Percentiles rank a stretch among this genome's conserved stretches.
Evolutionary conservation across 2,888 invertebrate species (phyloP).

Genomic region (Drosophila sordidula): DNA sequence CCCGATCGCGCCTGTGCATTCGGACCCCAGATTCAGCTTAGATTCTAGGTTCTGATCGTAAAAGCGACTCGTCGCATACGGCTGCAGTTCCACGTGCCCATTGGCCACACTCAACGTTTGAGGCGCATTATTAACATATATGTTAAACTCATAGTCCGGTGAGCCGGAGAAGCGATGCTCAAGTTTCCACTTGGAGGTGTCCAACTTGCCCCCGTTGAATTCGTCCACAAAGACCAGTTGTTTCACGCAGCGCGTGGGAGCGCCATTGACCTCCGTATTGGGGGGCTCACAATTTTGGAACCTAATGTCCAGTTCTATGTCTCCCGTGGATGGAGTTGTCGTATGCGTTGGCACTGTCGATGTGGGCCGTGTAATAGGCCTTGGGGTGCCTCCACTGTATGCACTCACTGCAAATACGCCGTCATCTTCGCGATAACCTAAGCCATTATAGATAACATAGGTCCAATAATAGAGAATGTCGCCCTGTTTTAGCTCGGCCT

Average conservation of each 20-base stretch:
- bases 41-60: slow-evolving; percentile 39
- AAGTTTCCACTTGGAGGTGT: slow-evolving; percentile 72
- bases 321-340: slow-evolving; percentile 12
- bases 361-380: neutral
- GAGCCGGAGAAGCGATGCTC: slow-evolving; percentile 78
- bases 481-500: slow-evolving; percentile 87
- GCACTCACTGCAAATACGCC: slow-evolving; percentile 74
- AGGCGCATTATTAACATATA: slow-evolving; percentile 50
- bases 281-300: slow-evolving; percentile 37
- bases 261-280: slow-evolving; percentile 65
- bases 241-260: slow-evolving; percentile 66
- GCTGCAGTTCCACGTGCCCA: slow-evolving; percentile 69
- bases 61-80: slow-evolving; percentile 59
- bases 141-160: slow-evolving; percentile 82
- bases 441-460: slow-evolving; percentile 89
- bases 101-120: slow-evolving; percentile 57
- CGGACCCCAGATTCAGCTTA: slow-evolving; percentile 65
- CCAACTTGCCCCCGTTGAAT: slow-evolving; percentile 66
- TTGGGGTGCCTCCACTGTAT: slow-evolving; percentile 42
- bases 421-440: slow-evolving; percentile 88
- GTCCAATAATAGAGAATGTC: slow-evolving; percentile 92
- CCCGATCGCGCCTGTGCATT: slow-evolving; percentile 76
- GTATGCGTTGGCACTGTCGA: neutral
- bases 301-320: slow-evolving; percentile 44
- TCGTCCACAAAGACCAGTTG: slow-evolving; percentile 82